Base-by-base conservation (phyloP, 2,888 invertebrate genomes). In the Mesorhabditis spiculigera region DNA sequence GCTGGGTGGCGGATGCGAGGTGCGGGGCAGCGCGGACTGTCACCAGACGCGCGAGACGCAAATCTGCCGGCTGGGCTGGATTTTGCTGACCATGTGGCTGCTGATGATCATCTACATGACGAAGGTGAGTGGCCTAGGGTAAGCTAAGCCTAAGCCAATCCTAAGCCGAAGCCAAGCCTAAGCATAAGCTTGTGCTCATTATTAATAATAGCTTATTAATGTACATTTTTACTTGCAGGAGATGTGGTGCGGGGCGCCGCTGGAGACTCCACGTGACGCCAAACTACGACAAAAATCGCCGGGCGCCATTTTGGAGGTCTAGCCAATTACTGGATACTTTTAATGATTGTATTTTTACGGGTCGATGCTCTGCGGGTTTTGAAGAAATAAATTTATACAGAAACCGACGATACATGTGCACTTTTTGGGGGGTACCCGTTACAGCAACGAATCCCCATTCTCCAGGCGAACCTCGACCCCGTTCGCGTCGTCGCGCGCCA, bases 81-180 rank as follows among this genome's bases (percentile, higher is more conserved):
- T 76, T 16, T 64, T 80, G 0, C 64, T 80, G 8, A 73, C 78
- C 42, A 61, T 75, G 5, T 80, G 80, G 78, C 70, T 80, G 8
- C 65, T 71, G 42, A 78, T 77, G 75, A 72, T 80, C 44, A 76
- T 78, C 66, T 80, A 80, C 64, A 78, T 78, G 65, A 80, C 78
- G 4, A 76, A 78, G 66, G 80, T 78, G 8, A 13, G 58, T 50
- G 28, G 28, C 3, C 28, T 28, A 28, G 28, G 28, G 28, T 28
- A 28, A 28, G 28, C 28, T 28, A n/a, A n/a, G n/a, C n/a, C n/a
- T n/a, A n/a, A n/a, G n/a, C n/a, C n/a, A n/a, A n/a, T n/a, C n/a
- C n/a, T n/a, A n/a, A n/a, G n/a, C n/a, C n/a, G n/a, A n/a, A n/a
- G n/a, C n/a, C n/a, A n/a, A n/a, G n/a, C n/a, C n/a, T n/a, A 28